These are phyloP conservation scores for Noctua pronuba DNA, from an alignment of 2,888 invertebrate species.

Conservation along the genomic window DNA sequence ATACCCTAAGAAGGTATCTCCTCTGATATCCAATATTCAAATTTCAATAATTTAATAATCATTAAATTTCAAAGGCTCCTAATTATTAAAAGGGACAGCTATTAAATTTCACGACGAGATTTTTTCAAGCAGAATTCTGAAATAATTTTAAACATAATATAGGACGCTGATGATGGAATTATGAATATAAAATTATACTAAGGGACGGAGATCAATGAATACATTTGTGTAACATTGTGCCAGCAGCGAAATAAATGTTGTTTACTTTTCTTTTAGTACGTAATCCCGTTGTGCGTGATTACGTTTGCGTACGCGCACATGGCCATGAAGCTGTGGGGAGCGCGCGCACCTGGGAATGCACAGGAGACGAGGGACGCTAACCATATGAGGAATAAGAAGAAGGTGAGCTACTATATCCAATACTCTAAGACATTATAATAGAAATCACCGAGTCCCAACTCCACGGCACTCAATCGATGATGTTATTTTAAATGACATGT, in stretches of 20 bases:
- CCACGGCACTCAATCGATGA: background rate
- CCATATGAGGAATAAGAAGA: constrained; percentile 95
- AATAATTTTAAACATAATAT: constrained; percentile 4
- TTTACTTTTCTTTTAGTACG: constrained; percentile 89
- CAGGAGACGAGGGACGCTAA: constrained; percentile 94
- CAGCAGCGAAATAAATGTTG: background rate
- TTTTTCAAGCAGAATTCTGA: background rate
- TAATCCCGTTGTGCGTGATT: constrained; percentile 95
- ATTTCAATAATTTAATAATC: background rate
- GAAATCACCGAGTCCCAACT: background rate
- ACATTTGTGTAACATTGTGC: background rate
- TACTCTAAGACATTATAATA: background rate
- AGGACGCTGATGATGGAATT: background rate
- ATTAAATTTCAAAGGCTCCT: constrained; percentile 24
- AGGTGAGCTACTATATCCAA: constrained; percentile 88
- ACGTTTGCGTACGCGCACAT: constrained; percentile 95
- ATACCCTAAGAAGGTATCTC: no score
- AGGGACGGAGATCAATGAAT: background rate
- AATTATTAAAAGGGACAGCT: constrained; percentile 27
- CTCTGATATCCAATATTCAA: constrained; percentile 15
- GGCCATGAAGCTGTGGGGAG: constrained; percentile 95
- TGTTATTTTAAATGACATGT: background rate
- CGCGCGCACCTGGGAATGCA: constrained; percentile 94
- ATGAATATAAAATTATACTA: background rate
- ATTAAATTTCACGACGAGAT: background rate